Evolutionary conservation across 2,888 invertebrate genomes (phyloP), one percentile per base, ranked within the genome.

Genomic region (Conistra vaccinii): DNA sequence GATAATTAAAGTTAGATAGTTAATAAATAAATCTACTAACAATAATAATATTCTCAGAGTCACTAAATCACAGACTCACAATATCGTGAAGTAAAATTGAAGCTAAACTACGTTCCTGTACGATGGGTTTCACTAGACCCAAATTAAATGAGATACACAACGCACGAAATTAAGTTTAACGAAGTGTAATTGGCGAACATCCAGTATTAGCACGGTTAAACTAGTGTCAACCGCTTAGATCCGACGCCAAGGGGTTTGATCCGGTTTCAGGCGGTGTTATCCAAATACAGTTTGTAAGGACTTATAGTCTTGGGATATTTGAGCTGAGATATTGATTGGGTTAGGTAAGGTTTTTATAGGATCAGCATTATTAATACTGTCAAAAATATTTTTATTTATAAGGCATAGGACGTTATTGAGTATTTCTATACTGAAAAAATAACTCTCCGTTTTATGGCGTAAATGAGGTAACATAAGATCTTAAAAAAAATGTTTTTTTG

Each of bases 201-300:
- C 53, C 39, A 71, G 68, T 74, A 61, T 55, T 57, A 69, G 60
- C 62, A 29, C 32, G 48, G 57, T 80, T 68, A 57, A 84, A 84
- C 84, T 53, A 51, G 73, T 70, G 67, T 67, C 57, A 84, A 78
- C 73, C 51, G 73, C 62, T 73, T 63, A 63, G 26, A 76, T 69
- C 85, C 60, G 60, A 69, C 9, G 51, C 58, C 35, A 80, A 70
- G 69, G 73, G 79, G 80, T 76, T 77, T 80, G 81, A 85, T 81
- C 80, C 78, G 73, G 84, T 76, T 75, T 75, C 66, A 79, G 60
- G 45, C 69, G 62, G 73, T 83, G 53, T 77, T 55, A 68, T 73
- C 39, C 26, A 66, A 75, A 79, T 66, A 69, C 61, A 71, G 58
- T 75, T 69, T 66, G 53, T 67, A 51, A 57, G 48, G 35, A 67